A percentile compares a stretch with the other conserved stretches of the same genome.
Conservation (phyloP, 2,888 invertebrate species). For the Tachina fera region DNA sequence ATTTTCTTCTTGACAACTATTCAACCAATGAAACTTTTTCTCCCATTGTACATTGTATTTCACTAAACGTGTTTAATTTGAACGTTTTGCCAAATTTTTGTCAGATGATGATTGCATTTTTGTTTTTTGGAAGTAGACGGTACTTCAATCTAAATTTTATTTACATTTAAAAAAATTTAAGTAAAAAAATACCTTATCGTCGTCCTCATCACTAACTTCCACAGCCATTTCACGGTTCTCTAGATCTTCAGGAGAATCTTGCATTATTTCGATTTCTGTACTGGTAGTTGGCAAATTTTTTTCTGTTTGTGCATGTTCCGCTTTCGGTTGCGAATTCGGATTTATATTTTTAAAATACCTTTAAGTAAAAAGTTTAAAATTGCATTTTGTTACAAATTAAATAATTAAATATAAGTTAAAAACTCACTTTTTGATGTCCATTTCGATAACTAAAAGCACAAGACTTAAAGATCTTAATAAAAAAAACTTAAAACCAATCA, state of each 20-base stretch:
- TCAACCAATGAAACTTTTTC: too few species aligned
- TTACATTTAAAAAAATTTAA: not conserved
- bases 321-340: not conserved
- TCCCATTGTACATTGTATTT: not conserved
- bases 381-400: constrained; percentile 28
- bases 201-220: too few species aligned
- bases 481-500: not conserved
- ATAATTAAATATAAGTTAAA: constrained; percentile 3
- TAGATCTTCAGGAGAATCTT: too few species aligned
- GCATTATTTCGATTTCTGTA: constrained; percentile 17
- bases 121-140: constrained; percentile 24
- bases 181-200: not conserved
- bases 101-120: constrained; percentile 22
- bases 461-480: too few species aligned
- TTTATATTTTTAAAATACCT: not conserved
- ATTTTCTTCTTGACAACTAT: constrained; percentile 4
- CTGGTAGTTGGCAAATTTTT: not conserved
- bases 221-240: too few species aligned
- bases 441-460: not conserved
- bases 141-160: constrained; percentile 16
- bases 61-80: not conserved
- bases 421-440: constrained; percentile 3
- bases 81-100: not conserved
- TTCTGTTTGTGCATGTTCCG: not conserved
- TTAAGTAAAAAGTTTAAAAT: constrained; percentile 21